Conservation (phyloP, 2,113 vertebrate genomes). For the Phyllostomus discolor region DNA sequence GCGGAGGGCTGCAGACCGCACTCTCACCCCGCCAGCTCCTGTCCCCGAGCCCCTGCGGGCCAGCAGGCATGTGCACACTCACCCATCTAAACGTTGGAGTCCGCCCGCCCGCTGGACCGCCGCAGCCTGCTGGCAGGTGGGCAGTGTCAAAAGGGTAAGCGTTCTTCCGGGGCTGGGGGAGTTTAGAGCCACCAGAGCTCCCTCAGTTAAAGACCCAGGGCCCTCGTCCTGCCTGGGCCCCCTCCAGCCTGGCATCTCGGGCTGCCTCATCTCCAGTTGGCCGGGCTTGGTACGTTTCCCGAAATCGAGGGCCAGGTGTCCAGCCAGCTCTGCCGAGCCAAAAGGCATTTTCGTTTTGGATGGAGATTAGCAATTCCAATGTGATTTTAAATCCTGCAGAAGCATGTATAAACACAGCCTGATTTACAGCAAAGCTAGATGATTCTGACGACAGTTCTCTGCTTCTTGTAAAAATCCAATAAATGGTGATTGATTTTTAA, state of each 20-base stretch:
- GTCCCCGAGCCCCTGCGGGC: rapidly evolving
- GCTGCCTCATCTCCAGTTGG: background rate
- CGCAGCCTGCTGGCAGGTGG: background rate
- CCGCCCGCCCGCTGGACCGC: background rate
- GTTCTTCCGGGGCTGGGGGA: background rate
- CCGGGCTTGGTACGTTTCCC: constrained; percentile 42
- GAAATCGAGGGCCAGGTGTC: constrained; percentile 42
- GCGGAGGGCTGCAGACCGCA: rapidly evolving
- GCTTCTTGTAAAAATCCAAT: background rate
- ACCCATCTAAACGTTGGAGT: rapidly evolving
- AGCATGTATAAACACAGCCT: constrained; percentile 47
- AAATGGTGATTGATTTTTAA: background rate
- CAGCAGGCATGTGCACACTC: background rate
- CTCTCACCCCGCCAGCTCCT: background rate
- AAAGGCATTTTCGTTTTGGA: constrained; percentile 44
- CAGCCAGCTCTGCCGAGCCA: background rate
- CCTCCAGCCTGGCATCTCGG: background rate
- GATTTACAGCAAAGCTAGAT: background rate
- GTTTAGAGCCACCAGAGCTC: background rate
- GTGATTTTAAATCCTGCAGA: constrained; percentile 41
- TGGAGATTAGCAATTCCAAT: constrained; percentile 49
- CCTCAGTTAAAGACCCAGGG: background rate
- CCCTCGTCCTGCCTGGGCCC: background rate
- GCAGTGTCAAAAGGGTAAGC: background rate
- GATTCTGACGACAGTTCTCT: background rate